A percentile compares a stretch with the other conserved stretches of the same genome.
phyloP scores from a whole-genome alignment of 2,113 vertebrate genomes.

The Silurus asotus region DNA sequence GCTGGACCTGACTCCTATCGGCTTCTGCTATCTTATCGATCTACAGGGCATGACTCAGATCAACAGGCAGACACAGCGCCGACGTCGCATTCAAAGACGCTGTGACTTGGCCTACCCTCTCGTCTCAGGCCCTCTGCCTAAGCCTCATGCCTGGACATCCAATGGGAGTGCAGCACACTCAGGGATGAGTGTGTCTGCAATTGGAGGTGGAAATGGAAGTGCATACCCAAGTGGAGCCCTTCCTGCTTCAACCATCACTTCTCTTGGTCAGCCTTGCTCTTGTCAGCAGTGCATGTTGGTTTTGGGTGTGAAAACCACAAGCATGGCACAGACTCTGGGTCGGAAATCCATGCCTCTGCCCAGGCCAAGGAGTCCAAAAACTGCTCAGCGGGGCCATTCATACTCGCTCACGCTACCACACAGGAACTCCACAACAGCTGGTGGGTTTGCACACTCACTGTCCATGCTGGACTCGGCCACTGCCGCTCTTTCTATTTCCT shows the following conservation, averaged over 20 bases:
- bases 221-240: slow-evolving; percentile 75
- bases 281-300: slow-evolving; percentile 92
- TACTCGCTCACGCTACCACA: slow-evolving; percentile 75
- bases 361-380: slow-evolving; percentile 73
- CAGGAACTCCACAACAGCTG: slow-evolving; percentile 66
- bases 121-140: slow-evolving; percentile 84
- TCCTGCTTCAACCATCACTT: slow-evolving; percentile 74
- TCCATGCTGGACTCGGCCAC: slow-evolving; percentile 68
- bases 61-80: slow-evolving; percentile 92
- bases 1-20: slow-evolving; percentile 94
- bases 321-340: slow-evolving; percentile 75
- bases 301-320: slow-evolving; percentile 79
- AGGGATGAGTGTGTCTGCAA: slow-evolving; percentile 71
- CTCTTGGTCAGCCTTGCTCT: slow-evolving; percentile 78
- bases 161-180: slow-evolving; percentile 70
- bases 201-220: slow-evolving; percentile 70
- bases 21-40: slow-evolving; percentile 97
- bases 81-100: slow-evolving; percentile 86
- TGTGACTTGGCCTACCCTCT: slow-evolving; percentile 88
- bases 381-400: slow-evolving; percentile 58
- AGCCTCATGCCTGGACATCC: slow-evolving; percentile 70
- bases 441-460: slow-evolving; percentile 61
- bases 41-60: slow-evolving; percentile 98
- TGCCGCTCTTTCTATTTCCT: slow-evolving; percentile 72
- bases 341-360: slow-evolving; percentile 63